Evolutionary conservation across 2,888 invertebrate species (phyloP).

Genomic region (Oligia fasciuncula): DNA sequence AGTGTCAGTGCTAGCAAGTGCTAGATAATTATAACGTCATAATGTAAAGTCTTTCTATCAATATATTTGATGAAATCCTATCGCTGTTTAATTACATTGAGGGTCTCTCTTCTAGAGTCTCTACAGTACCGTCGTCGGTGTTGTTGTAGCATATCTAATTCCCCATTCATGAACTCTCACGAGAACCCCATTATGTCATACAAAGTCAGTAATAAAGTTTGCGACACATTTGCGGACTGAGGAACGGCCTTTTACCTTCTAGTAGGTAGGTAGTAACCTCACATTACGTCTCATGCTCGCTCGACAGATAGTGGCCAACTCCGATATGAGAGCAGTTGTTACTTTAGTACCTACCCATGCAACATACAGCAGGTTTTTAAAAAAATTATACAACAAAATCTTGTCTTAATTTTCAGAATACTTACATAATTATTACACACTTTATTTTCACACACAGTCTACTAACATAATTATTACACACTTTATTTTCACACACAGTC

Average conservation of each 20-base stretch:
- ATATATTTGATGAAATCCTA: too few relatives aligned
- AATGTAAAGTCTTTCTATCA: too few relatives aligned
- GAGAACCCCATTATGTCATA: too few relatives aligned
- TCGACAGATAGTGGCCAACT: constrained; percentile 11
- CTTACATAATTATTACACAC: not conserved
- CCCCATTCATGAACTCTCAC: too few relatives aligned
- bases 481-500: too few relatives aligned
- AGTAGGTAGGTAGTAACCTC: not conserved
- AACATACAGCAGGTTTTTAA: constrained; percentile 28
- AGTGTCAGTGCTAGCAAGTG: too few relatives aligned
- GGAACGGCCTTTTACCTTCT: constrained; percentile 8
- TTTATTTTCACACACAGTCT: too few relatives aligned
- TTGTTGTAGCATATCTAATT: too few relatives aligned
- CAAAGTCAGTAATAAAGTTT: constrained; percentile 1
- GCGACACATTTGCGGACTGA: constrained; percentile 15
- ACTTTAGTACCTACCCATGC: not conserved
- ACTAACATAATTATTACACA: not conserved
- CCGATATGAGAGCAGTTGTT: constrained; percentile 18
- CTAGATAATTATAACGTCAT: too few relatives aligned
- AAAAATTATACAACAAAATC: not conserved
- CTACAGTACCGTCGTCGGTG: too few relatives aligned
- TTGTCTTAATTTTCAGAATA: not conserved
- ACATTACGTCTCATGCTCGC: constrained; percentile 9
- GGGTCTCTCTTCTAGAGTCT: too few relatives aligned
- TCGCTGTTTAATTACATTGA: too few relatives aligned